Conservation (phyloP, 1,140 invertebrate genomes). For the Ceratina calcarata region DNA sequence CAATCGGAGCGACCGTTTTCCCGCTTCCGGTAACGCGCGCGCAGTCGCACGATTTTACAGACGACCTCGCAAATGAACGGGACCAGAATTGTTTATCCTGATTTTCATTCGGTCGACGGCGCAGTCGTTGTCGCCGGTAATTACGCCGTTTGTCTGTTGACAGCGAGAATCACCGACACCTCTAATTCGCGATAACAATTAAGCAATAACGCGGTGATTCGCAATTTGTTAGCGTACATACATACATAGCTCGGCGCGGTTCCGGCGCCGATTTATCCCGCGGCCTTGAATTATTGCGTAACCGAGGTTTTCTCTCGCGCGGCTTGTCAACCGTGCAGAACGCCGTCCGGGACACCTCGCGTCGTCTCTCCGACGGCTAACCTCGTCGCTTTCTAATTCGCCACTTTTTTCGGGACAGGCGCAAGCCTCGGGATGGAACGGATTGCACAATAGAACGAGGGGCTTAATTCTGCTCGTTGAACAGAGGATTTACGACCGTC, state of each 20-base stretch:
- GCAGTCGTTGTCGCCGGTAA: not conserved
- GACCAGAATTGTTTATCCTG: not conserved
- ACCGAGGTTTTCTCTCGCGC: not conserved
- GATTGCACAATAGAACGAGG: not conserved
- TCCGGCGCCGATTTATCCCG: slow-evolving; percentile 2
- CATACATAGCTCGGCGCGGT: not conserved
- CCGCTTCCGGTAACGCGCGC: too few relatives aligned
- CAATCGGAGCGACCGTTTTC: too few relatives aligned
- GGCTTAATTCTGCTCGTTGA: not conserved
- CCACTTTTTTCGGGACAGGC: not conserved
- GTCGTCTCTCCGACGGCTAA: not conserved
- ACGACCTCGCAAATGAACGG: not conserved
- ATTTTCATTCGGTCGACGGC: not conserved
- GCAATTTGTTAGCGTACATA: not conserved
- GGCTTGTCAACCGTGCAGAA: slow-evolving; percentile 8
- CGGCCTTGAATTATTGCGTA: not conserved
- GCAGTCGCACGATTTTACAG: not conserved
- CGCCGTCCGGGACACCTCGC: not conserved
- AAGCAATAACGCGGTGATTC: slow-evolving; percentile 16
- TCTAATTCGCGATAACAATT: slow-evolving; percentile 2
- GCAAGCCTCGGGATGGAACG: not conserved
- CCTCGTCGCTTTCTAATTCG: slow-evolving; percentile 15
- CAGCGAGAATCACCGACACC: not conserved
- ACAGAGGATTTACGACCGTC: not conserved
- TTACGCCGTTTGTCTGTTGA: not conserved